Base-by-base conservation (phyloP, 2,888 invertebrate genomes). In the Merodon equestris region DNA sequence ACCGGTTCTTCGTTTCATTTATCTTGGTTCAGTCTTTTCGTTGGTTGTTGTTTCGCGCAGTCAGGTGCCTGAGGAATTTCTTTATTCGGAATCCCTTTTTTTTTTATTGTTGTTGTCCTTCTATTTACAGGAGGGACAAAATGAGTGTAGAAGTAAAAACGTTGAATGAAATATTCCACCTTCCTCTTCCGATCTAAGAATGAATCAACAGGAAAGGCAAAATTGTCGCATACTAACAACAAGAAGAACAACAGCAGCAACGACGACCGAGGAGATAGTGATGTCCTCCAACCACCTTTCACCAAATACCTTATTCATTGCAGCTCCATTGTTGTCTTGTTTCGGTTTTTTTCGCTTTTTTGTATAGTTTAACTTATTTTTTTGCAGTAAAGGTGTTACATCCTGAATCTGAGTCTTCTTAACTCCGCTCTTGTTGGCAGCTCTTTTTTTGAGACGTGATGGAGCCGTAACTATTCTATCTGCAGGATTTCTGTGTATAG, bases 121-220 rank as follows among this genome's bases (percentile, higher is more conserved):
- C 27, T n/a, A 66, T 7, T 27, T 27, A 27, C 27, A 27, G 27
- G 7, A 27, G 2, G 27, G 27, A 27, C 51, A 27, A 27, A 4
- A 27, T 27, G 7, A 27, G 7, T 27, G 27, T 27, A 27, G 27
- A 27, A 27, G 27, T 27, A 47, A 10, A 42, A 54, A 9, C 13
- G 12, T 27, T 27, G 27, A 27, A 27, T 27, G 27, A 27, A 27
- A 27, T 27, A 27, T 27, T 47, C 45, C 74, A 63, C 48, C 68
- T 57, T 73, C 68, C 56, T 68, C 44, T 68, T 68, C 74, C 74
- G 74, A 68, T 75, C 57, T 61, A 63, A 63, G 61, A 63, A 63
- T 75, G 74, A 75, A 68, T 63, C 74, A 75, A 75, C 74, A 68
- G 74, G 74, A 75, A 75, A 75, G 47, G 51, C 68, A 63, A 50